Conservation (phyloP, 2,113 vertebrate genomes). For the Calypte anna region DNA sequence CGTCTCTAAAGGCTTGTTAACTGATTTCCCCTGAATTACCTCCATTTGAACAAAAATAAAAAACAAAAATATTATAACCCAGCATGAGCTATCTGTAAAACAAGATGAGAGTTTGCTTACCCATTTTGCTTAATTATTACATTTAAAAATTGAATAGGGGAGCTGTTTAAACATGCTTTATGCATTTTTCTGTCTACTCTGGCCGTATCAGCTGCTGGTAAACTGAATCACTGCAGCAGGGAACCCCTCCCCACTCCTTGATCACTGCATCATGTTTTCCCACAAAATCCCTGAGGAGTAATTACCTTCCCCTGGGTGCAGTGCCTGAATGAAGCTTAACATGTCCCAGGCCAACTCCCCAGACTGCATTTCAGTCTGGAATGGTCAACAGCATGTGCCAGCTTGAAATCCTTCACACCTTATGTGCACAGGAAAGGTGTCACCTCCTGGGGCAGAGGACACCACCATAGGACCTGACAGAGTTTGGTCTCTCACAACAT, state of each 20-base stretch:
- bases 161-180: not conserved
- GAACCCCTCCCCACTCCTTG: too few relatives aligned
- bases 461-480: not conserved
- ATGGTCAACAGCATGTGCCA: not conserved
- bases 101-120: not conserved
- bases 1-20: not conserved
- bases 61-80: not conserved
- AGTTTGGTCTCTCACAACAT: not conserved
- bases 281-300: not conserved
- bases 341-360: not conserved
- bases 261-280: not conserved
- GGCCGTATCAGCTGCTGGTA: not conserved
- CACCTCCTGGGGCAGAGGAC: not conserved
- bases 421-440: not conserved
- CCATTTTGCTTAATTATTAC: not conserved
- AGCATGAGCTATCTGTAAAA: not conserved
- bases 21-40: not conserved
- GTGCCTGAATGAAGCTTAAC: not conserved
- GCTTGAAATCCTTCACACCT: not conserved
- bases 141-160: not conserved
- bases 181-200: not conserved
- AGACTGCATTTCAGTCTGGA: not conserved
- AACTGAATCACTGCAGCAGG: not conserved
- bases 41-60: not conserved
- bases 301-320: not conserved